Base-by-base conservation (phyloP, 2,888 invertebrate genomes). In the Tetragonula carbonaria region DNA sequence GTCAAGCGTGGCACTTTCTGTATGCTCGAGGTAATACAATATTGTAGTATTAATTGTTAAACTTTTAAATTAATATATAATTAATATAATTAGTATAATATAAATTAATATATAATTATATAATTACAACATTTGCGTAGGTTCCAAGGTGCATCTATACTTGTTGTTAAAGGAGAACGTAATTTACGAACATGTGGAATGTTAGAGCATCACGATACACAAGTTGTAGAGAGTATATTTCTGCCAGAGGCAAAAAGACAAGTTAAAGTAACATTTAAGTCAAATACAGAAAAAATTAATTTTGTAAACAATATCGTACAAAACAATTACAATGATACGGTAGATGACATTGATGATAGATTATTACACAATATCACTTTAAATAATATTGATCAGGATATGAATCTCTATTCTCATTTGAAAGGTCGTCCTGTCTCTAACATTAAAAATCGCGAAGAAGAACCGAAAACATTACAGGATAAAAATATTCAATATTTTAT, bases 81-180 rank as follows among this genome's bases (percentile, higher is more conserved):
- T 55, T 66, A 23, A 28, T 28, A 28, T 2, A 28, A 28, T 6
- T 38, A 38, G 13, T 53, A 23, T 21, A 2, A 50, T n/a, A 38
- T 18, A 45, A n/a, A 14, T 55, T 62, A 45, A 38, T 68, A 28
- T 28, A 23, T 68, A 51, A 18, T 57, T 70, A 23, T n/a, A 6
- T 38, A 33, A 33, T n/a, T 45, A 23, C 71, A 45, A 63, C 33
- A 14, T 53, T 70, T 68, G 2, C 66, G 63, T 77, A 94, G 94
- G 79, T 94, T 94, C 93, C 96, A 97, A 89, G 98, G 98, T 23
- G 97, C 98, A 0, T 96, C 97, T 81, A 96, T 98, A 91, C 95
- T 98, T 90, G 97, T 98, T 2, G 97, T 98, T 0, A 96, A 97
- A 94, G 98, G 97, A 14, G 97, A 97, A 71, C 96, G 96, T 90